Evolutionary conservation across 1,140 invertebrate genomes (phyloP), one percentile per base, ranked within the genome.

Genomic region (Dryas iulia): DNA sequence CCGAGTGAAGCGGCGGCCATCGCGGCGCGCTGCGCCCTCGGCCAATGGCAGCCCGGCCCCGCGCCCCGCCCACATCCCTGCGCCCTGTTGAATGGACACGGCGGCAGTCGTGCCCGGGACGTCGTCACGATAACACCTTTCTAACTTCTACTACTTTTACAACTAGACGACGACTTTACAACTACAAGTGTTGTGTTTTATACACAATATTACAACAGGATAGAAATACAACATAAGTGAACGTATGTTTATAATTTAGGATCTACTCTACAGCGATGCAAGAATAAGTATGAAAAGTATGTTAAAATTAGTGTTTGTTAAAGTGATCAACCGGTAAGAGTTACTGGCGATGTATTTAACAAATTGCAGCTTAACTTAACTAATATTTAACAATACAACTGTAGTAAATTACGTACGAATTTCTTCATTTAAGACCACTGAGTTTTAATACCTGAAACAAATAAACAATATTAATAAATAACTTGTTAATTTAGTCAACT

Each of bases 61-160:
- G 76, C 86, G 88, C 88, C 85, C 88, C 88, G 88, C 87, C 88
- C 88, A 90, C 81, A 81, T 86, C 86, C 78, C 84, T 62, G 74
- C 71, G 57, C 82, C 77, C 79, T 88, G 79, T 83, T 88, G 84
- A 88, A 88, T 86, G 86, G 72, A 78, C 74, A 77, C 69, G 71
- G 73, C 80, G 82, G 81, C 82, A 89, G 88, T 90, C 82, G 78
- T 65, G 70, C 69, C 60, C 64, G 62, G 68, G 73, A 77, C 71
- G 75, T 69, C 64, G 67, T n/a, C 8, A 56, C 39, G 63, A 52
- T 58, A 65, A 75, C 77, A 74, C 57, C 70, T 63, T 26, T 18
- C 11, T 35, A n/a, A 54, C 58, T 6, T n/a, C n/a, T n/a, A n/a
- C n/a, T n/a, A n/a, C n/a, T n/a, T n/a, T n/a, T n/a, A n/a, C n/a